Evolutionary conservation across 1,140 invertebrate species (phyloP), one percentile per base, ranked within the genome.

Genomic region (Neodiprion fabricii): DNA sequence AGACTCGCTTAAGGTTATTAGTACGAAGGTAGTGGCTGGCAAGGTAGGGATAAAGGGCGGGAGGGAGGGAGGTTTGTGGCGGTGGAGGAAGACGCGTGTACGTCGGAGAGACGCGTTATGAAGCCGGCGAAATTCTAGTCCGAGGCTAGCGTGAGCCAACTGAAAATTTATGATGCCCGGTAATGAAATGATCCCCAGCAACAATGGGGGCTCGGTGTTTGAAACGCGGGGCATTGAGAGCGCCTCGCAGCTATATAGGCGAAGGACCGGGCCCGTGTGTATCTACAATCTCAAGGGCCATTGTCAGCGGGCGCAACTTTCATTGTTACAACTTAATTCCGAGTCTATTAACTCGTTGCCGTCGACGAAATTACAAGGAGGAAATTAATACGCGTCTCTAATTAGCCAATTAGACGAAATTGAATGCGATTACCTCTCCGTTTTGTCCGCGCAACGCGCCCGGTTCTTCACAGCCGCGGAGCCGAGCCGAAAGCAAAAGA

Each of bases 241-340:
- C 53, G 53, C n/a, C 53, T 61, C 9, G 28, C 28, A 40, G 28
- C 28, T 40, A 40, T 40, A 40, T 40, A 40, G 28, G 28, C 28
- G 28, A 40, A 40, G 28, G 28, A 40, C 28, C 28, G 28, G 28
- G 28, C 28, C 28, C 28, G 53, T 61, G 9, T 61, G 53, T 61
- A 61, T 61, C 53, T 61, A 61, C 53, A 17, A 61, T 61, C 53
- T 61, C 53, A 17, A 61, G n/a, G 53, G 53, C 53, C 53, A 61
- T 61, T 61, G 53, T 61, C 53, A 61, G 53, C 53, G 53, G 53
- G 53, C 53, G n/a, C 53, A 17, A 61, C 53, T 61, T 61, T 61
- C 53, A 61, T 61, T 61, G 53, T 61, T 61, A 61, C 53, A 61
- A 61, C 11, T 61, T 61, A 61, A 61, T 61, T 61, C n/a, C 53